phyloP scores from a whole-genome alignment of 1,140 invertebrate species.

The Bombus huntii region DNA sequence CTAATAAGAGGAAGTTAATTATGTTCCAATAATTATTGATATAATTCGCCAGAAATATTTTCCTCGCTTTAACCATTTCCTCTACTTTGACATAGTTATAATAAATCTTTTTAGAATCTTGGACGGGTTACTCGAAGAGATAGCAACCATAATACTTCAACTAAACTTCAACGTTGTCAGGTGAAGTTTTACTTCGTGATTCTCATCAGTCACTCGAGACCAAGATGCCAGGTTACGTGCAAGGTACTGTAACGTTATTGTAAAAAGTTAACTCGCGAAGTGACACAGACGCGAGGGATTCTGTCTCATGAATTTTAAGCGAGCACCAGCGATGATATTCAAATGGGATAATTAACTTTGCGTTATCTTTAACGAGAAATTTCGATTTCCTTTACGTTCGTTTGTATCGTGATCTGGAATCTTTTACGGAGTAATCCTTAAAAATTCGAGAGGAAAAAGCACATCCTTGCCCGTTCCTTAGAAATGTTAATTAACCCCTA shows the following conservation, averaged over 20 bases:
- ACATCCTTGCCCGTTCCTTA: not conserved
- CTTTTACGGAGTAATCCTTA: not conserved
- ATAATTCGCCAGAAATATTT: too few relatives aligned
- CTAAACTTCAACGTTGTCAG: not conserved
- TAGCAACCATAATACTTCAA: not conserved
- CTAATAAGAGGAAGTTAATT: too few relatives aligned
- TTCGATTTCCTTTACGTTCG: not conserved
- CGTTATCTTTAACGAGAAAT: not conserved
- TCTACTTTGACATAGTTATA: not conserved
- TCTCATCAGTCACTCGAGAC: not conserved
- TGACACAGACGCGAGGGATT: not conserved
- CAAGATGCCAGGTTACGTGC: not conserved
- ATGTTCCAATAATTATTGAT: too few relatives aligned
- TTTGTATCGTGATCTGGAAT: not conserved
- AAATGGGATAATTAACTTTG: not conserved
- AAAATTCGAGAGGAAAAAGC: not conserved
- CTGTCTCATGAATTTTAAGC: constrained; percentile 15
- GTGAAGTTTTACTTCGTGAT: not conserved
- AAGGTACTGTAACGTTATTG: not conserved
- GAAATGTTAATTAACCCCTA: not conserved
- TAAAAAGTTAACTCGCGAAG: constrained; percentile 1
- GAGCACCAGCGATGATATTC: not conserved
- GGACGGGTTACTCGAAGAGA: not conserved
- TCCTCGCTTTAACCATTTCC: not conserved
- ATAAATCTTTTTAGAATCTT: not conserved